A percentile compares a stretch with the other conserved stretches of the same genome.
Evolutionary conservation across 2,113 vertebrate species (phyloP).

Genomic region (Pyrgilauda ruficollis): DNA sequence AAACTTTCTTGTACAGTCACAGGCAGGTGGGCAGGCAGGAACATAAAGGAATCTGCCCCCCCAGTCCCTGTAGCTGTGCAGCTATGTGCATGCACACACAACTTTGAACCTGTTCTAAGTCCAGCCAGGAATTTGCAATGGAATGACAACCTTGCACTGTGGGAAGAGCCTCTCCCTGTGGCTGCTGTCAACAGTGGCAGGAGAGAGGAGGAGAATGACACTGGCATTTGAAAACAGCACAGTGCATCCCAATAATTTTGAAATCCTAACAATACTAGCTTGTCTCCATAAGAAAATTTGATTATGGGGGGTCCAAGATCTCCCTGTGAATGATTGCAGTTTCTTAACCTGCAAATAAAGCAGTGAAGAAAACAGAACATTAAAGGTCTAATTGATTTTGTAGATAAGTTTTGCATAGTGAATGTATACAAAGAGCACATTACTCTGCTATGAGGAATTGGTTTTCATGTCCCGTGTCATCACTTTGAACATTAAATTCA

Average conservation of each 20-base stretch:
- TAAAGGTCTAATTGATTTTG: not conserved
- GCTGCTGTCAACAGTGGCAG: not conserved
- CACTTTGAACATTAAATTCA: not conserved
- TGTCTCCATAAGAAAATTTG: not conserved
- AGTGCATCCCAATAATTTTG: not conserved
- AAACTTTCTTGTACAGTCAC: not conserved
- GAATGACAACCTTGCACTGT: not conserved
- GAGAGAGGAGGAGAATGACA: not conserved
- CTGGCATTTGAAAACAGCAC: not conserved
- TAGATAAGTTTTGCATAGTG: not conserved
- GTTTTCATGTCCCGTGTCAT: not conserved
- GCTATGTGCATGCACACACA: not conserved
- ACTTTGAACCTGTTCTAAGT: not conserved
- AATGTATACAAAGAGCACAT: not conserved
- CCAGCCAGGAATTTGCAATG: not conserved
- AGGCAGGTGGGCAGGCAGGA: not conserved
- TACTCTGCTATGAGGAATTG: accelerated
- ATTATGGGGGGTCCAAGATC: not conserved
- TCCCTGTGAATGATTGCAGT: not conserved
- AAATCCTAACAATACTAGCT: not conserved
- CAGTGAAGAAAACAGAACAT: not conserved
- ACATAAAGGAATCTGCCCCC: accelerated
- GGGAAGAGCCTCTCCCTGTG: accelerated
- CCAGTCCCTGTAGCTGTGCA: not conserved
- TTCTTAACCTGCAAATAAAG: not conserved